These are phyloP conservation scores for Hycleus cichorii DNA, from an alignment of 1,140 invertebrate genomes.

Conservation along the genomic window DNA sequence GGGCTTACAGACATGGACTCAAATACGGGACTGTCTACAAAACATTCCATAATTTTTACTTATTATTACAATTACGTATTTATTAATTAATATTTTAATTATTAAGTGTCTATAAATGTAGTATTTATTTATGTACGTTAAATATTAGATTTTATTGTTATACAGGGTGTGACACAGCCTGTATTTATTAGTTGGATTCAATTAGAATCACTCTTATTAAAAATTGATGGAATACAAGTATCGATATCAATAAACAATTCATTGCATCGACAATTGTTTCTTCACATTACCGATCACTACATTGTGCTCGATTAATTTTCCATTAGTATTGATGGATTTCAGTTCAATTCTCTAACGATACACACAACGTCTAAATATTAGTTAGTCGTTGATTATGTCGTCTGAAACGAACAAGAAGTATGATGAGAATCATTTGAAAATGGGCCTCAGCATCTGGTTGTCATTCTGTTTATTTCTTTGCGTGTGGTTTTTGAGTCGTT, in stretches of 20 bases:
- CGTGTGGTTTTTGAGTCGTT: constrained; percentile 28
- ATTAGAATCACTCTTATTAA: no score
- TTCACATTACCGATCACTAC: no score
- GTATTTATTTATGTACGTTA: neutral
- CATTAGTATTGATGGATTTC: neutral
- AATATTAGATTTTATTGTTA: neutral
- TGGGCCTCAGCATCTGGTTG: constrained; percentile 25
- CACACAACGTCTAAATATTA: neutral
- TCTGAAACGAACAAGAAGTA: neutral
- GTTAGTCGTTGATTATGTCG: neutral
- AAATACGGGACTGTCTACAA: constrained; percentile 65
- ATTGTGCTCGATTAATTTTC: no score
- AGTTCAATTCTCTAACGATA: neutral
- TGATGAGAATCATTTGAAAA: constrained; percentile 8
- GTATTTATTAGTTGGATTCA: no score
- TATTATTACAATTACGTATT: neutral
- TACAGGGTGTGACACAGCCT: neutral
- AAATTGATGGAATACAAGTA: no score
- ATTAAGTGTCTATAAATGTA: neutral
- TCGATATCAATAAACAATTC: no score
- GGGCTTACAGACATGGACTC: constrained; percentile 66
- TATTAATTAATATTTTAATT: neutral
- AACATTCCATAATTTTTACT: constrained; percentile 45
- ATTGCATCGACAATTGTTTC: no score
- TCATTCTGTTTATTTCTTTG: constrained; percentile 21